Percentiles rank a stretch among this genome's conserved stretches.
Evolutionary conservation across 2,113 vertebrate species (phyloP).

Genomic region (Semnornis frantzii): DNA sequence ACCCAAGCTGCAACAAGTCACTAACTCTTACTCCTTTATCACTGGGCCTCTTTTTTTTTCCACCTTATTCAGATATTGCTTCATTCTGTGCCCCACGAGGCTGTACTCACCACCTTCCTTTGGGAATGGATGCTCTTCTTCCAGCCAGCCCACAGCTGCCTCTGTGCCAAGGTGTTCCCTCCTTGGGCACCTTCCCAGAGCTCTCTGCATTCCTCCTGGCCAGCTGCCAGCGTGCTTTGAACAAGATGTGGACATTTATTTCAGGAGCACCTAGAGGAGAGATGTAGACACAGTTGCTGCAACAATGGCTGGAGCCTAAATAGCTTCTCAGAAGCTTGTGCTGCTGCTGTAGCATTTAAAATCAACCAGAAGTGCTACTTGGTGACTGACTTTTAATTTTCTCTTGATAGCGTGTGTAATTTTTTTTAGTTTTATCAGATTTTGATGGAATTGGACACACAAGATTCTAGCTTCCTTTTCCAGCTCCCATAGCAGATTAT

Average conservation of each 20-base stretch:
- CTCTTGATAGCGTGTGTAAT: neutral
- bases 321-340: neutral
- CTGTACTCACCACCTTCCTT: no score
- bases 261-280: neutral
- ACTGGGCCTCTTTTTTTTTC: neutral
- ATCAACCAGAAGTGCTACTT: neutral
- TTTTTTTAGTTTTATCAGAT: neutral
- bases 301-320: neutral
- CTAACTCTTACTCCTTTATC: neutral
- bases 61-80: neutral
- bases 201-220: neutral
- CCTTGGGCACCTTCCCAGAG: neutral
- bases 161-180: neutral
- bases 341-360: neutral
- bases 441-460: neutral
- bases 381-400: neutral
- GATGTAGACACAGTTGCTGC: neutral
- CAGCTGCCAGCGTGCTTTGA: neutral
- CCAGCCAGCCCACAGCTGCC: neutral
- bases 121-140: neutral
- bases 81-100: neutral
- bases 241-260: fast-evolving
- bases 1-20: neutral
- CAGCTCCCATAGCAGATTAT: neutral
- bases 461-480: neutral